Percentiles rank a stretch among this genome's conserved stretches.
These are phyloP conservation scores for Thrips palmi DNA, from an alignment of 1,140 invertebrate genomes.

Conservation along the genomic window DNA sequence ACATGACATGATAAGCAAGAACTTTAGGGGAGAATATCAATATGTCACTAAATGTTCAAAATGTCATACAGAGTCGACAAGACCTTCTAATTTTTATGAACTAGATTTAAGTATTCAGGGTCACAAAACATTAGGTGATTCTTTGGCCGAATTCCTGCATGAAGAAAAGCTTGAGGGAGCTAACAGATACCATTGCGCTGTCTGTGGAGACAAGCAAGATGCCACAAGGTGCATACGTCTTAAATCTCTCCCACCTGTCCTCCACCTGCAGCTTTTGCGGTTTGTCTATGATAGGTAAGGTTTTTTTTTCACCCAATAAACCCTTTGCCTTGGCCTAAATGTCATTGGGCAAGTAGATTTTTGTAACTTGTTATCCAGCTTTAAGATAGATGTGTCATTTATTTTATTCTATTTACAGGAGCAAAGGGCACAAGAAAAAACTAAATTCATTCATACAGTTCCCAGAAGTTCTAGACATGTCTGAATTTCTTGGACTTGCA, in stretches of 20 bases:
- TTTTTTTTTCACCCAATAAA: conserved; percentile 7
- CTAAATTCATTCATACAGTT: conserved; percentile 45
- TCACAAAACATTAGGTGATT: conserved; percentile 35
- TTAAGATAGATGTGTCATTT: conserved; percentile 8
- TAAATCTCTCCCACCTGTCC: conserved; percentile 40
- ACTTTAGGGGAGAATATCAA: conserved; percentile 42
- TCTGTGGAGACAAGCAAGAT: conserved; percentile 41
- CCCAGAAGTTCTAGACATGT: conserved; percentile 48
- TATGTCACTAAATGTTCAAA: conserved; percentile 44
- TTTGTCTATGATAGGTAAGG: conserved; percentile 45
- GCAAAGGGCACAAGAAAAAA: conserved; percentile 45
- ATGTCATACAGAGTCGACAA: conserved; percentile 36
- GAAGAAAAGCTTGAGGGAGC: conserved; percentile 44
- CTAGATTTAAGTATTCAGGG: conserved; percentile 37
- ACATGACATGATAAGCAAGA: conserved; percentile 33
- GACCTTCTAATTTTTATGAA: conserved; percentile 43
- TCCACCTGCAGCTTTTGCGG: conserved; percentile 47
- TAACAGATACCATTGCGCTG: conserved; percentile 42
- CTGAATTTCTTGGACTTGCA: conserved; percentile 26
- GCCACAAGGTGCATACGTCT: conserved; percentile 39
- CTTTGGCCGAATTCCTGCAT: conserved; percentile 40
- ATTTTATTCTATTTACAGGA: conserved; percentile 23
- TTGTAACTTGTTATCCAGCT: conserved; percentile 1
- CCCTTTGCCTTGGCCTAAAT: conserved; percentile 2
- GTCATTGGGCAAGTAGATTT: conserved; percentile 2